These are phyloP conservation scores for Nylanderia fulva DNA, from an alignment of 1,140 invertebrate species.

Conservation along the genomic window DNA sequence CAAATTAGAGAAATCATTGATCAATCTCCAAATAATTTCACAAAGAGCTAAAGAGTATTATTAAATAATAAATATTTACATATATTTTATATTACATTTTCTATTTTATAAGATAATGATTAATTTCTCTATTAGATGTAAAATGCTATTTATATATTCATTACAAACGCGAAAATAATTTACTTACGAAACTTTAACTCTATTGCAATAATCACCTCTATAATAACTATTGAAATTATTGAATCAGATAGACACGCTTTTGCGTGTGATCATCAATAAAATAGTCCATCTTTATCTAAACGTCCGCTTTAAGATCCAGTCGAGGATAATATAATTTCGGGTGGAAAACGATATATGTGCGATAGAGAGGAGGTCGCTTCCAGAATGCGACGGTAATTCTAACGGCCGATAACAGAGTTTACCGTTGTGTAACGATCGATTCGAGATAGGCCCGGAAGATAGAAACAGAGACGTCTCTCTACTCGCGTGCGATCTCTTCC, in stretches of 20 bases:
- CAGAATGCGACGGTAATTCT: background rate
- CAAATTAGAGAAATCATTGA: background rate
- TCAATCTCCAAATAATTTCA: background rate
- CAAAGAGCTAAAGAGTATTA: background rate
- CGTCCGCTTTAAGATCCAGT: background rate
- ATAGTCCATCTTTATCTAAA: background rate
- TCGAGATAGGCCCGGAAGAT: constrained; percentile 27
- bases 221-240: background rate
- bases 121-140: no score
- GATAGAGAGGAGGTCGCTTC: background rate
- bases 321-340: constrained; percentile 9
- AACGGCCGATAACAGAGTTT: constrained; percentile 6
- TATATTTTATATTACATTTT: background rate
- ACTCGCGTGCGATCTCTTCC: constrained; percentile 50
- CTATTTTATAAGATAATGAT: background rate
- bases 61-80: background rate
- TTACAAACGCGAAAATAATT: background rate
- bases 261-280: background rate
- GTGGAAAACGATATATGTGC: constrained; percentile 5
- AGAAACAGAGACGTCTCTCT: constrained; percentile 59
- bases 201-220: background rate
- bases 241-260: background rate
- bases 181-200: background rate
- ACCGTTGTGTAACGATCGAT: constrained; percentile 59
- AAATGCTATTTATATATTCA: background rate